A percentile compares a stretch with the other conserved stretches of the same genome.
Conservation (phyloP, 2,888 invertebrate species). For the Mesorhabditis belari region DNA sequence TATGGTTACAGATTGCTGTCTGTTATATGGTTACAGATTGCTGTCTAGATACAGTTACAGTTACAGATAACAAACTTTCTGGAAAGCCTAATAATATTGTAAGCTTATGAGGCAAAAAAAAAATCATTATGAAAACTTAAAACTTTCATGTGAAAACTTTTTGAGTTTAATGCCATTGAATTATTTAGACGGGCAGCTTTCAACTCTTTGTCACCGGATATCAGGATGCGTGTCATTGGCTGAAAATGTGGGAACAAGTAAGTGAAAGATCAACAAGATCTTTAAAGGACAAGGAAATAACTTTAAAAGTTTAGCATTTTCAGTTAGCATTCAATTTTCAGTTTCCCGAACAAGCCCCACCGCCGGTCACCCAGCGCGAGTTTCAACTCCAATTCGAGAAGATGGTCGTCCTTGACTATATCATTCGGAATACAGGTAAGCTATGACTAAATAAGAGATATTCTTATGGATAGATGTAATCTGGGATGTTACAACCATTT, state of each 20-base stretch:
- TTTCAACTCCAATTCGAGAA: constrained; percentile 74
- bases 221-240: constrained; percentile 95
- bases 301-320: neutral
- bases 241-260: constrained; percentile 63
- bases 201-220: constrained; percentile 93
- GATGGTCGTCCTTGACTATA: constrained; percentile 93
- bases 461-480: neutral
- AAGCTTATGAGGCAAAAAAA: neutral
- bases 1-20: too few species aligned
- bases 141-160: neutral
- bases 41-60: neutral
- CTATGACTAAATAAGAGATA: neutral
- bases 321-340: neutral
- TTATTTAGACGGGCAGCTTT: constrained; percentile 82
- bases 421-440: constrained; percentile 82
- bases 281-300: too few species aligned
- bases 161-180: neutral
- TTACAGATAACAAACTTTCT: constrained; percentile 6
- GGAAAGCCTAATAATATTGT: neutral
- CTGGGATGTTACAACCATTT: too few species aligned
- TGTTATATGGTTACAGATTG: too few species aligned
- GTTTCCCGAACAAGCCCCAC: constrained; percentile 28
- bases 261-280: too few species aligned
- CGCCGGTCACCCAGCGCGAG: constrained; percentile 29
- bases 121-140: neutral